Percentiles rank a stretch among this genome's conserved stretches.
Conservation (phyloP, 2,888 invertebrate genomes). For the Diarsia rubi region DNA sequence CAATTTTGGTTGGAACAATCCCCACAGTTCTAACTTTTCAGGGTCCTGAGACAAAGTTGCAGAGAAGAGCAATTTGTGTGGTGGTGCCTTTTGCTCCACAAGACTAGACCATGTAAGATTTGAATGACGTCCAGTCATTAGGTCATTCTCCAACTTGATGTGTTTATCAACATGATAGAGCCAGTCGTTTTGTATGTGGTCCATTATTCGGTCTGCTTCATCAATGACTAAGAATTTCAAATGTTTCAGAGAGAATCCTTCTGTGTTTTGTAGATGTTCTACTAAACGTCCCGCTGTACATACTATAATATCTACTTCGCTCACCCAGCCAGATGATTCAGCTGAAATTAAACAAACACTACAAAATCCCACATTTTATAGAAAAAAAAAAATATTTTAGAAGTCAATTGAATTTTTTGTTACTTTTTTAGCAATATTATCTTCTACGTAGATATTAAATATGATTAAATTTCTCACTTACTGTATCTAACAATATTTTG, state of each 20-base stretch:
- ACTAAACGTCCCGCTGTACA: slow-evolving; percentile 98
- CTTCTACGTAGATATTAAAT: background rate
- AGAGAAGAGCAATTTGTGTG: slow-evolving; percentile 98
- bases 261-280: slow-evolving; percentile 96
- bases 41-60: slow-evolving; percentile 99
- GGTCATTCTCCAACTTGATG: slow-evolving; percentile 90
- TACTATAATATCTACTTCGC: slow-evolving; percentile 95
- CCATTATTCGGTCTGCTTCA: slow-evolving; percentile 99
- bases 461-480: slow-evolving; percentile 76
- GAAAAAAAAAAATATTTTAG: background rate
- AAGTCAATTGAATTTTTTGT: background rate
- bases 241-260: slow-evolving; percentile 93
- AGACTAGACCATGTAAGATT: slow-evolving; percentile 88
- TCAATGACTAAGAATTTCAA: slow-evolving; percentile 97
- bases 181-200: slow-evolving; percentile 98
- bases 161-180: slow-evolving; percentile 94
- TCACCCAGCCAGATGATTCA: slow-evolving; percentile 90
- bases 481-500: slow-evolving; percentile 90
- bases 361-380: no score
- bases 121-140: slow-evolving; percentile 87
- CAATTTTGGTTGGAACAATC: slow-evolving; percentile 97
- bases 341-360: slow-evolving; percentile 82
- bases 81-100: slow-evolving; percentile 88
- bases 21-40: slow-evolving; percentile 97
- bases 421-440: background rate